phyloP scores from a whole-genome alignment of 2,888 invertebrate species.

The Panopea generosa region DNA sequence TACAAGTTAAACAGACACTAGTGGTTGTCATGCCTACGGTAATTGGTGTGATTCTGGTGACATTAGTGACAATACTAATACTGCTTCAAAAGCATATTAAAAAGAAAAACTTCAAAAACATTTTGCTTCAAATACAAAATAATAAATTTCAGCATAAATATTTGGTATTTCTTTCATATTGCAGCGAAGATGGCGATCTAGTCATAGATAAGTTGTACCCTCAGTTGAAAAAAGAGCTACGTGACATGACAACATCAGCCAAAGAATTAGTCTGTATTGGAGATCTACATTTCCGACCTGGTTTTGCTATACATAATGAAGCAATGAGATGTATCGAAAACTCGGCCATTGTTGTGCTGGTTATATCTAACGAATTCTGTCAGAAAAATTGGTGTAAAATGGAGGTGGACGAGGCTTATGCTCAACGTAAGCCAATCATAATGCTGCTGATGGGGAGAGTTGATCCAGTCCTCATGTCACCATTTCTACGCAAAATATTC shows the following conservation, averaged over 20 bases:
- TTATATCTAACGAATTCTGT: conserved; percentile 27
- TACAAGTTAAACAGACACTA: neutral
- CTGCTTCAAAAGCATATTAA: neutral
- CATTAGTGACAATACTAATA: neutral
- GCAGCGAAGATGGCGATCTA: conserved; percentile 22
- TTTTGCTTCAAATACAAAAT: conserved; percentile 1
- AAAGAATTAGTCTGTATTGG: conserved; percentile 18
- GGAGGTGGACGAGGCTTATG: conserved; percentile 25
- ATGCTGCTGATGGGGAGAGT: conserved; percentile 19
- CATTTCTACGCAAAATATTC: conserved; percentile 18
- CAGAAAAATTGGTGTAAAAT: conserved; percentile 32
- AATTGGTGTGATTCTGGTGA: neutral
- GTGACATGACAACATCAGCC: conserved; percentile 2
- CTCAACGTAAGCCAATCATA: conserved; percentile 22
- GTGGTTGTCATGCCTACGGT: neutral
- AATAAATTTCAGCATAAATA: neutral
- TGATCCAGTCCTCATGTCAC: conserved; percentile 14
- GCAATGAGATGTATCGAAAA: conserved; percentile 32
- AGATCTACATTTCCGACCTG: conserved; percentile 17
- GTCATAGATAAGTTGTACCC: conserved; percentile 23
- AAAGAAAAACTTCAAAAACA: neutral
- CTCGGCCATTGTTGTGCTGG: conserved; percentile 20
- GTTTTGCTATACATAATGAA: conserved; percentile 16
- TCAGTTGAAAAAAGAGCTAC: conserved; percentile 5
- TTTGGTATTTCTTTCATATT: conserved; percentile 25